Evolutionary conservation across 2,113 vertebrate genomes (phyloP).

Genomic region (Poeciliopsis retropinna): DNA sequence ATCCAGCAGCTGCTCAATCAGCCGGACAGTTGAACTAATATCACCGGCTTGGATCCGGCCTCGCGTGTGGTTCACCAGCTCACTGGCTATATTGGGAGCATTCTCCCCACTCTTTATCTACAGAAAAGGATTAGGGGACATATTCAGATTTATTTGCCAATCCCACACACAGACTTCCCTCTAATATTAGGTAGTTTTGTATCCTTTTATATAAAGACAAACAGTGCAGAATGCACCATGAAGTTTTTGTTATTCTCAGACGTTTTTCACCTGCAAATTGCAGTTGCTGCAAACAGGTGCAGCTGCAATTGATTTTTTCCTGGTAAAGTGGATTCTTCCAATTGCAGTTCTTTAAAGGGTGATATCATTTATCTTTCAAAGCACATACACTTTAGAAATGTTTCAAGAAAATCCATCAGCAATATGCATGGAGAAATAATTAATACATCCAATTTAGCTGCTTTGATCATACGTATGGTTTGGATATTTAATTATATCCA

Average conservation of each 20-base stretch:
- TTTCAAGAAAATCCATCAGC: constrained; percentile 15
- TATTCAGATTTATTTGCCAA: neutral
- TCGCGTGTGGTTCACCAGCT: constrained; percentile 91
- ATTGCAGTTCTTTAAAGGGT: constrained; percentile 28
- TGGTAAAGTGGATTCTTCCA: constrained; percentile 52
- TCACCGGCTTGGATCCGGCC: constrained; percentile 93
- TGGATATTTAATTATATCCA: constrained; percentile 3
- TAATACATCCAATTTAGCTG: constrained; percentile 12
- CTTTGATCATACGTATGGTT: constrained; percentile 13
- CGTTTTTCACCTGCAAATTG: constrained; percentile 57
- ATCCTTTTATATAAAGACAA: constrained; percentile 47
- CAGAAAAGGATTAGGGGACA: constrained; percentile 22
- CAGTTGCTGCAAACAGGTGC: constrained; percentile 42
- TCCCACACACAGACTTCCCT: neutral
- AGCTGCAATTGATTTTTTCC: constrained; percentile 63
- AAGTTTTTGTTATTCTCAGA: constrained; percentile 37
- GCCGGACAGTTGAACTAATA: constrained; percentile 90
- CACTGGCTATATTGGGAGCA: constrained; percentile 91
- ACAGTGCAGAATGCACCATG: constrained; percentile 39
- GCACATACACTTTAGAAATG: constrained; percentile 22
- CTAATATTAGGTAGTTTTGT: constrained; percentile 14
- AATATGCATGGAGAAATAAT: constrained; percentile 21
- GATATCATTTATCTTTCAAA: constrained; percentile 32
- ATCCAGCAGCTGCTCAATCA: constrained; percentile 93
- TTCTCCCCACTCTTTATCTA: constrained; percentile 98